phyloP scores from a whole-genome alignment of 2,797 vertebrate species.

The Myotis planiceps region DNA sequence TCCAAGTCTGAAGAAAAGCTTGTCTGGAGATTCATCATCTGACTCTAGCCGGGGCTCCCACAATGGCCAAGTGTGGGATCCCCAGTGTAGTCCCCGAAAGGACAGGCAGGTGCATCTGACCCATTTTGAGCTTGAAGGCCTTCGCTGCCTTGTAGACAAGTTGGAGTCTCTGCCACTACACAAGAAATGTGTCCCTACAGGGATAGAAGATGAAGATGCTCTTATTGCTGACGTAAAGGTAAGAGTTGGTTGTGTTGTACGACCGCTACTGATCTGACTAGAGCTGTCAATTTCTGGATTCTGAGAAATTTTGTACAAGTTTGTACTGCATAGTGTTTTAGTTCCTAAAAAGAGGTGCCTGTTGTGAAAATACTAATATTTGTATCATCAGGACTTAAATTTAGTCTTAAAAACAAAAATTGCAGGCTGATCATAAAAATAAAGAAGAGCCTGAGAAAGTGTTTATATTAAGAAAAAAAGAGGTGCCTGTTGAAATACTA shows the following conservation, averaged over 20 bases:
- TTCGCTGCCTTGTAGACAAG: slow-evolving; percentile 95
- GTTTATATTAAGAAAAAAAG: slow-evolving; percentile 2
- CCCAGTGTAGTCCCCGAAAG: slow-evolving; percentile 82
- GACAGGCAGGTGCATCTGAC: slow-evolving; percentile 90
- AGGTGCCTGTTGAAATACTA: background rate
- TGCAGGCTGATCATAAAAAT: slow-evolving; percentile 2
- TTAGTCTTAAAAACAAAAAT: slow-evolving; percentile 8
- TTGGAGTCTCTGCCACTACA: slow-evolving; percentile 94
- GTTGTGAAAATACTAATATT: background rate
- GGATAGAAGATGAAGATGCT: slow-evolving; percentile 93
- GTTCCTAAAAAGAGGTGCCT: background rate
- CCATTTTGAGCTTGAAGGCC: slow-evolving; percentile 95
- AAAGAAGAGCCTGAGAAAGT: slow-evolving; percentile 1
- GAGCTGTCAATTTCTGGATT: background rate
- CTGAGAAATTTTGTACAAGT: background rate
- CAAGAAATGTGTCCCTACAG: slow-evolving; percentile 96
- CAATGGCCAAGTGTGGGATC: slow-evolving; percentile 87
- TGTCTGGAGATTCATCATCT: slow-evolving; percentile 86
- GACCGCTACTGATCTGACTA: background rate
- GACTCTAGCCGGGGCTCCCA: slow-evolving; percentile 87
- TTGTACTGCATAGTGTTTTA: background rate
- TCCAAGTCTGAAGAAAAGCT: slow-evolving; percentile 86
- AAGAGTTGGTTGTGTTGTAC: background rate
- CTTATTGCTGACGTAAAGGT: slow-evolving; percentile 95
- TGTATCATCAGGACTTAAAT: slow-evolving; percentile 3